Conservation (phyloP, 1,140 invertebrate species). For the Caerostris darwini region DNA sequence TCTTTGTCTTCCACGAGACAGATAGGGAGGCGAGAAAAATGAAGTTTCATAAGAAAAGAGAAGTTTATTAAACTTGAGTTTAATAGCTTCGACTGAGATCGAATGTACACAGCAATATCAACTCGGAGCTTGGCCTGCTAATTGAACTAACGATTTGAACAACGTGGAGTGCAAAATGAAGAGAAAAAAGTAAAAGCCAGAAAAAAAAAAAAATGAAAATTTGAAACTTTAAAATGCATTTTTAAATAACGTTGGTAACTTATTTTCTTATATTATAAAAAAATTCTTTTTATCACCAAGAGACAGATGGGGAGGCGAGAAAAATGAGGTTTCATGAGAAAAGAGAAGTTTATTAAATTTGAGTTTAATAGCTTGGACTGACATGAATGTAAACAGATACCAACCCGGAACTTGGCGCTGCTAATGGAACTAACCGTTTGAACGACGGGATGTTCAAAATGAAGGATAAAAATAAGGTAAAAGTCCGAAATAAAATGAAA, state of each 20-base stretch:
- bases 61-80: slow-evolving; percentile 49
- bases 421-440: neutral
- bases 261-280: too few species aligned
- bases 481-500: neutral
- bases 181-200: neutral
- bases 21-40: neutral
- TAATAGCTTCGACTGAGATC: slow-evolving; percentile 14
- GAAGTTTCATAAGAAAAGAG: slow-evolving; percentile 21
- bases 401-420: neutral
- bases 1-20: neutral
- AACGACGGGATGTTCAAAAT: neutral
- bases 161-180: neutral
- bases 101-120: neutral
- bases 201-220: neutral
- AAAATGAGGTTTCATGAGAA: slow-evolving; percentile 18
- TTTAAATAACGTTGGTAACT: neutral
- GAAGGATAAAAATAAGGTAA: neutral
- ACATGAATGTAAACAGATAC: slow-evolving; percentile 9
- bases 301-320: neutral
- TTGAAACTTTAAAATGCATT: neutral
- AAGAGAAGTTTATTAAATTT: slow-evolving; percentile 37
- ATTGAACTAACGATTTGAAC: neutral
- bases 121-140: neutral
- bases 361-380: slow-evolving; percentile 35
- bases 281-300: neutral